A percentile compares a stretch with the other conserved stretches of the same genome.
Conservation (phyloP, 2,888 invertebrate species). For the Andricus curvator region DNA sequence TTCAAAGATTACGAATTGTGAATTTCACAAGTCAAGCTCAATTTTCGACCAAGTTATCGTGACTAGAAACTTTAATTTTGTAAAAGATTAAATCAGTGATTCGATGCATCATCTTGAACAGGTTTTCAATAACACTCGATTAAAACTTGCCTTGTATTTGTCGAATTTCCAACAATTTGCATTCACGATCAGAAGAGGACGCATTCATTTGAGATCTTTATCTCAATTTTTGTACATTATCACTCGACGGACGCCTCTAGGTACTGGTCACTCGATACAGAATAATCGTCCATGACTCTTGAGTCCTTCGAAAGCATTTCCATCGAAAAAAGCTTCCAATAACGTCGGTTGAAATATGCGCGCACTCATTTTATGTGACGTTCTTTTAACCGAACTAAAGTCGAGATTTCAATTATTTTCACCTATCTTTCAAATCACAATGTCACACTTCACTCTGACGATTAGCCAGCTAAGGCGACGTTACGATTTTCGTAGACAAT, state of each 20-base stretch:
- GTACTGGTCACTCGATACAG: constrained; percentile 27
- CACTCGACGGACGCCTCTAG: constrained; percentile 31
- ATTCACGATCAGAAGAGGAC: constrained; percentile 29
- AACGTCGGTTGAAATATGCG: constrained; percentile 1
- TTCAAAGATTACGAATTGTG: fast-evolving
- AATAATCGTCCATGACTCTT: constrained; percentile 12
- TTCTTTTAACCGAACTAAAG: constrained; percentile 13
- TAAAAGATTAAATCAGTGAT: not conserved
- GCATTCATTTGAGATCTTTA: constrained; percentile 27
- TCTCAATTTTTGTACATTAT: constrained; percentile 40
- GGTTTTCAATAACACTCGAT: not conserved
- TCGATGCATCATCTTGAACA: constrained; percentile 12
- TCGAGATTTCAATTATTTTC: constrained; percentile 34
- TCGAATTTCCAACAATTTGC: constrained; percentile 11
- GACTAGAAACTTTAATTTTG: not conserved
- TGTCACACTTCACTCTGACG: constrained; percentile 46
- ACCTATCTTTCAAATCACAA: constrained; percentile 45
- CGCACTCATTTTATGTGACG: constrained; percentile 19
- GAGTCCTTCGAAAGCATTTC: constrained; percentile 17
- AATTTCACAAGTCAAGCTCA: too few species aligned
- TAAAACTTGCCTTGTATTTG: constrained; percentile 27
- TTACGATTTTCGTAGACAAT: constrained; percentile 47
- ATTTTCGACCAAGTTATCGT: too few species aligned
- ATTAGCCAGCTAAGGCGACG: constrained; percentile 43
- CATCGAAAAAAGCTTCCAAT: constrained; percentile 3